Evolutionary conservation across 1,140 invertebrate genomes (phyloP).

Genomic region (Nasonia longicornis): DNA sequence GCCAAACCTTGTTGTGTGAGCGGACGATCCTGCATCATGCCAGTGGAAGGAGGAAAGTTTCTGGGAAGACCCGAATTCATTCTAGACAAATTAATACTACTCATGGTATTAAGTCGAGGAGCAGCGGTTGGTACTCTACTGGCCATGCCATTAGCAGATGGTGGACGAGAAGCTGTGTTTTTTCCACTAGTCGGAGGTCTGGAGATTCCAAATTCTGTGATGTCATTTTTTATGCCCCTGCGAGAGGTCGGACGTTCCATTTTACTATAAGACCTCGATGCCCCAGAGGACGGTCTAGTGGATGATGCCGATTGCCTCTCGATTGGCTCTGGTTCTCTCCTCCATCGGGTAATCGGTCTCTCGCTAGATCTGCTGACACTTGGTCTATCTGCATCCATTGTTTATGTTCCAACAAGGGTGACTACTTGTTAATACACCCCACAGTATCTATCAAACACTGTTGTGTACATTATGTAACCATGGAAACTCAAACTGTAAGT

Average conservation of each 20-base stretch:
- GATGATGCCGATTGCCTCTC: conserved; percentile 11
- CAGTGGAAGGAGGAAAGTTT: conserved; percentile 50
- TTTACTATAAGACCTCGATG: conserved; percentile 53
- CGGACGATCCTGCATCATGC: conserved; percentile 76
- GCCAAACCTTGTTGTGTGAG: conserved; percentile 87
- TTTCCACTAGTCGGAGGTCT: conserved; percentile 46
- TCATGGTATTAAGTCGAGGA: conserved; percentile 52
- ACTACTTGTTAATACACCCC: too few species aligned
- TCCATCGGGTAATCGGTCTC: conserved; percentile 54
- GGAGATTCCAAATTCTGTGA: conserved; percentile 45
- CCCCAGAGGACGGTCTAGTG: conserved; percentile 47
- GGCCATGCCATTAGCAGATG: conserved; percentile 54
- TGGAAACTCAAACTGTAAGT: too few species aligned
- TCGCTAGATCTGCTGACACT: conserved; percentile 46
- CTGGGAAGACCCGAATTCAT: conserved; percentile 54
- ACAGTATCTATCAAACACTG: too few species aligned
- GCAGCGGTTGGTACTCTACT: conserved; percentile 52
- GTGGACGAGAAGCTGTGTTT: conserved; percentile 56
- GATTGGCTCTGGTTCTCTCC: conserved; percentile 47
- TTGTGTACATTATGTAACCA: too few species aligned
- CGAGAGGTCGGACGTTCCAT: conserved; percentile 63
- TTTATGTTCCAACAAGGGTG: neutral
- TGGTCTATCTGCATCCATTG: conserved; percentile 48
- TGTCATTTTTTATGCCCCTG: conserved; percentile 58
- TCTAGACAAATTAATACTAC: conserved; percentile 46